Percentiles rank a stretch among this genome's conserved stretches.
Conservation (phyloP, 2,797 vertebrate genomes). For the Champsocephalus esox region DNA sequence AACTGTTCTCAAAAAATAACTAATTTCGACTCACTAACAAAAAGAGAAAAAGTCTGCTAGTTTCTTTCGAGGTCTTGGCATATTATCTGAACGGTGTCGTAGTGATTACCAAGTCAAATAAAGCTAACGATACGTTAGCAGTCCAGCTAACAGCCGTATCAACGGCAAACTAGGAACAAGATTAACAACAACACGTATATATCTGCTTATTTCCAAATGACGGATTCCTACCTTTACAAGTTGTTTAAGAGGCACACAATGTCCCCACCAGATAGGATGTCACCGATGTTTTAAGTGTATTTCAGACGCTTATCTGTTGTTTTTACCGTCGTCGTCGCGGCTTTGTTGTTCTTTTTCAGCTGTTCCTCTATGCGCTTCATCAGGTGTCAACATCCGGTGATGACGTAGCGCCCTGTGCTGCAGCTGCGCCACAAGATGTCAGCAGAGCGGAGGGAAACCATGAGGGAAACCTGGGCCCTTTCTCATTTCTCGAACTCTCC, state of each 20-base stretch:
- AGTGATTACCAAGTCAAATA: neutral
- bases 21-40: neutral
- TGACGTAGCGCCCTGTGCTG: slow-evolving; percentile 33
- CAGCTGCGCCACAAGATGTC: slow-evolving; percentile 41
- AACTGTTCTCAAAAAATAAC: accelerated
- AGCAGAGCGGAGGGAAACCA: slow-evolving; percentile 33
- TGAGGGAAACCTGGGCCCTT: neutral
- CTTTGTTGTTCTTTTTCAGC: slow-evolving; percentile 84
- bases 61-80: neutral
- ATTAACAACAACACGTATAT: slow-evolving; percentile 11
- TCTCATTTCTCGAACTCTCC: too few species aligned
- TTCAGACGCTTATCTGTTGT: slow-evolving; percentile 37
- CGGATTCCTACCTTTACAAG: slow-evolving; percentile 41
- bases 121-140: slow-evolving; percentile 59
- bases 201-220: neutral
- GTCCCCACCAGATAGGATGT: slow-evolving; percentile 21
- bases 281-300: slow-evolving; percentile 15
- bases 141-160: slow-evolving; percentile 57
- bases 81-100: neutral
- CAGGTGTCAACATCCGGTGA: slow-evolving; percentile 81
- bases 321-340: slow-evolving; percentile 51
- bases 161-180: slow-evolving; percentile 32
- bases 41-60: accelerated
- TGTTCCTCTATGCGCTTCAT: slow-evolving; percentile 72
- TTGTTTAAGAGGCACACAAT: neutral